These are phyloP conservation scores for Notoglanidium macrostoma DNA, from an alignment of 2,797 vertebrate species.

Conservation along the genomic window DNA sequence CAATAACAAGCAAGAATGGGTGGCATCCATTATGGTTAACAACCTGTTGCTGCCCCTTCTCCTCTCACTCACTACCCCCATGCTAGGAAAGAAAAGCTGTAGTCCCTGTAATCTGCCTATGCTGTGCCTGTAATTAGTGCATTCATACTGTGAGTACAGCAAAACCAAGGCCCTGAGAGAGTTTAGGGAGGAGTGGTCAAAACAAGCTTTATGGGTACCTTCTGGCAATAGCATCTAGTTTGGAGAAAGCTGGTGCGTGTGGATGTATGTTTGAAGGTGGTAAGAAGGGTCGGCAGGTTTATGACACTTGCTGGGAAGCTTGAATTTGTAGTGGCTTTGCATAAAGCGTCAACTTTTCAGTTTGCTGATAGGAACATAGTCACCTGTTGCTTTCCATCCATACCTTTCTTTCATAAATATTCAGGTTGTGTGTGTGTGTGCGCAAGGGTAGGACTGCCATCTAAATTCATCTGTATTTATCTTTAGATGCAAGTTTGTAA, in stretches of 20 bases:
- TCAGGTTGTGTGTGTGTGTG: neutral
- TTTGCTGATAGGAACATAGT: neutral
- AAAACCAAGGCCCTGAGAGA: slow-evolving; percentile 38
- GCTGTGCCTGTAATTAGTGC: slow-evolving; percentile 76
- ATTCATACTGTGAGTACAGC: slow-evolving; percentile 71
- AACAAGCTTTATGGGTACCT: slow-evolving; percentile 42
- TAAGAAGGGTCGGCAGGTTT: slow-evolving; percentile 19
- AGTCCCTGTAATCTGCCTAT: slow-evolving; percentile 74
- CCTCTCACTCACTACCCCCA: slow-evolving; percentile 54
- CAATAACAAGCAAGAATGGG: slow-evolving; percentile 74
- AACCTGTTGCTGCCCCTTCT: slow-evolving; percentile 62
- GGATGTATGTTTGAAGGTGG: slow-evolving; percentile 5
- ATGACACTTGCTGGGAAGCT: slow-evolving; percentile 9
- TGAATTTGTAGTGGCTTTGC: neutral
- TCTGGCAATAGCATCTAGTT: slow-evolving; percentile 57
- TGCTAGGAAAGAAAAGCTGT: slow-evolving; percentile 49
- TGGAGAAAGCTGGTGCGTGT: slow-evolving; percentile 41
- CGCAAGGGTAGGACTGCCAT: neutral
- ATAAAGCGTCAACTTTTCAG: neutral
- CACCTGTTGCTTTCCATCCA: neutral
- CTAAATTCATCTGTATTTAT: neutral
- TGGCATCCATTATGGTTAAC: slow-evolving; percentile 75
- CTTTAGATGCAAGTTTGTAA: neutral
- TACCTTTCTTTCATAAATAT: neutral
- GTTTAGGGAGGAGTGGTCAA: slow-evolving; percentile 46